A percentile compares a stretch with the other conserved stretches of the same genome.
phyloP scores from a whole-genome alignment of 2,113 vertebrate species.

The Leptobrachium ailaonicum region DNA sequence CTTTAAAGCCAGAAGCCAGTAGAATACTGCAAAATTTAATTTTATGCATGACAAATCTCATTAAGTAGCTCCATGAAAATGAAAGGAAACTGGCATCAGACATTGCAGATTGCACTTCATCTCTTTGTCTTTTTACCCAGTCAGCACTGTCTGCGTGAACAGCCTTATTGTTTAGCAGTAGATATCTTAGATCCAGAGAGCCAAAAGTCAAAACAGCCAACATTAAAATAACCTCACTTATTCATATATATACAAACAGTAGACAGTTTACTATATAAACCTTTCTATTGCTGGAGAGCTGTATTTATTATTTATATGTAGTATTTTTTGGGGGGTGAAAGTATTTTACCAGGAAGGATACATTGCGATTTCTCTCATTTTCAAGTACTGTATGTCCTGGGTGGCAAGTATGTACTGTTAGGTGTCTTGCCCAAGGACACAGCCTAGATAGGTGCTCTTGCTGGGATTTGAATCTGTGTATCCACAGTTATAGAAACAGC shows the following conservation, averaged over 20 bases:
- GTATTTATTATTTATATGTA: too few species aligned
- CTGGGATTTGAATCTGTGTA: too few species aligned
- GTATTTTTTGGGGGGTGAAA: too few species aligned
- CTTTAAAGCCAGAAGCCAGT: slow-evolving; percentile 58
- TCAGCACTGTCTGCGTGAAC: background rate
- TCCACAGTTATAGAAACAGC: too few species aligned
- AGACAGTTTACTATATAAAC: too few species aligned
- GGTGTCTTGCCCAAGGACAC: too few species aligned
- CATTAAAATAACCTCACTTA: slow-evolving; percentile 19
- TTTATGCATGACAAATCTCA: slow-evolving; percentile 71
- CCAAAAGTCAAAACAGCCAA: slow-evolving; percentile 32
- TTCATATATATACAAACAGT: background rate
- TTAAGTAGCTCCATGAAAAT: slow-evolving; percentile 62
- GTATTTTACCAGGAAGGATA: too few species aligned
- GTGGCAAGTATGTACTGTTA: too few species aligned
- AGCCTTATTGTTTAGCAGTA: background rate
- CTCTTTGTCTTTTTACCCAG: background rate
- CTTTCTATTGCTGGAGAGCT: too few species aligned
- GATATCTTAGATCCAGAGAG: slow-evolving; percentile 16
- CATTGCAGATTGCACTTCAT: slow-evolving; percentile 8
- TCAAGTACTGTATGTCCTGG: too few species aligned
- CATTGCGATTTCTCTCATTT: too few species aligned
- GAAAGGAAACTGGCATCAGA: slow-evolving; percentile 54
- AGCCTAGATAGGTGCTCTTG: too few species aligned
- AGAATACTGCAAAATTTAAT: slow-evolving; percentile 67